Evolutionary conservation across 2,113 vertebrate species (phyloP).

Genomic region (Hyperopisus bebe): DNA sequence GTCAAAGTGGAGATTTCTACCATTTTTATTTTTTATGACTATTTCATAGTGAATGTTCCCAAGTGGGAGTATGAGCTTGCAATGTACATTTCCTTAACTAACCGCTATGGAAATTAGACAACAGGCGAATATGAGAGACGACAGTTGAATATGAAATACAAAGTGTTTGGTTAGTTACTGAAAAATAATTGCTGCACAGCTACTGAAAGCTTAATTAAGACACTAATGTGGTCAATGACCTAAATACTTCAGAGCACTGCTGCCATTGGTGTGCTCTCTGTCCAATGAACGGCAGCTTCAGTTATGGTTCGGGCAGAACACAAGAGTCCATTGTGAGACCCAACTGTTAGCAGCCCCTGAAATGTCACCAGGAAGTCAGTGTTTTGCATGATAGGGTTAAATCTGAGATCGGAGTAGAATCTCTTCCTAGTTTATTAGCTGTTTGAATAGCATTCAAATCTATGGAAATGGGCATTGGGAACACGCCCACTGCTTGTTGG

Average conservation of each 20-base stretch:
- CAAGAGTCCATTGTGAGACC: background rate
- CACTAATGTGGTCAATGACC: background rate
- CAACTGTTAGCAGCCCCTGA: background rate
- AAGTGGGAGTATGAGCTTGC: background rate
- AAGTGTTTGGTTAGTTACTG: background rate
- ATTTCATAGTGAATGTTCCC: background rate
- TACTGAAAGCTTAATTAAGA: background rate
- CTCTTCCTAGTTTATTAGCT: slow-evolving; percentile 39
- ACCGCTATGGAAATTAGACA: background rate
- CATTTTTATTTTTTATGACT: background rate
- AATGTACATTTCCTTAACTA: background rate
- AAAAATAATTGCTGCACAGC: background rate
- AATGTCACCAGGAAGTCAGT: slow-evolving; percentile 20
- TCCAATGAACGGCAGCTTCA: background rate
- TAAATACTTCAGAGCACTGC: background rate
- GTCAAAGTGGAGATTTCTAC: background rate
- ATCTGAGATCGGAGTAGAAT: slow-evolving; percentile 33
- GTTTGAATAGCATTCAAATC: slow-evolving; percentile 56
- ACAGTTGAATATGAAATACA: background rate
- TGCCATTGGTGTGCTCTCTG: background rate
- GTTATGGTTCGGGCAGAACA: background rate
- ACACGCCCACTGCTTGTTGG: background rate
- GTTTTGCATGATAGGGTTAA: slow-evolving; percentile 52
- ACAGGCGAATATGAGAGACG: background rate
- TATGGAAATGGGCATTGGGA: slow-evolving; percentile 24